Conservation (phyloP, 2,888 invertebrate species). For the Cotesia congregata region DNA sequence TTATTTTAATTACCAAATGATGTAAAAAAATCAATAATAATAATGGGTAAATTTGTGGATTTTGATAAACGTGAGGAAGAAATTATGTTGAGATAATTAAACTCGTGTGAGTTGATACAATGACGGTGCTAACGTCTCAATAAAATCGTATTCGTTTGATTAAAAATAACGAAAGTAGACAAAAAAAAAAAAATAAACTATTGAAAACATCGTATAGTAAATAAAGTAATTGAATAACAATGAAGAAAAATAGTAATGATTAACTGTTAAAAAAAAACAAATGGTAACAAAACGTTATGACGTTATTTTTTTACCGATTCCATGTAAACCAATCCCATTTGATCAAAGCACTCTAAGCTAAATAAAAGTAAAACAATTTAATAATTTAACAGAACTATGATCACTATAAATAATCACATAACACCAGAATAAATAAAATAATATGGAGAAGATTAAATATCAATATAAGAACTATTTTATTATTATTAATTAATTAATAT, state of each 20-base stretch:
- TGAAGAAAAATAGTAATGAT: constrained; percentile 18
- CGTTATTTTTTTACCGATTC: constrained; percentile 21
- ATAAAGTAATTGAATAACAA: not conserved
- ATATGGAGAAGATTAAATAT: not conserved
- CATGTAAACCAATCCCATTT: not conserved
- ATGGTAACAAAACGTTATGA: constrained; percentile 22
- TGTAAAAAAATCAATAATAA: not conserved
- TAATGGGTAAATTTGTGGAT: not conserved
- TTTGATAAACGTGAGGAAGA: not conserved
- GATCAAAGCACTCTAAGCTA: constrained; percentile 9
- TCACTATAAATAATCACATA: constrained; percentile 1
- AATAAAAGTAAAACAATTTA: not conserved
- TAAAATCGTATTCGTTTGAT: not conserved
- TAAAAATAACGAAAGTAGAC: not conserved
- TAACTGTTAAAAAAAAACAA: constrained; percentile 23
- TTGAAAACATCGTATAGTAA: not conserved
- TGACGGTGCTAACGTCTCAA: not conserved
- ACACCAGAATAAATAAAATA: constrained; percentile 1
- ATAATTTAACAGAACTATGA: not conserved
- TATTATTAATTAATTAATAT: constrained; percentile 1
- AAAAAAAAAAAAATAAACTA: not conserved
- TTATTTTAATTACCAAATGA: not conserved
- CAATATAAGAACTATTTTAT: not conserved
- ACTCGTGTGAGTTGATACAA: not conserved
- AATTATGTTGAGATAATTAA: too few relatives aligned